Percentiles rank a stretch among this genome's conserved stretches.
Evolutionary conservation across 2,113 vertebrate genomes (phyloP).

Genomic region (Anthoscopus minutus): DNA sequence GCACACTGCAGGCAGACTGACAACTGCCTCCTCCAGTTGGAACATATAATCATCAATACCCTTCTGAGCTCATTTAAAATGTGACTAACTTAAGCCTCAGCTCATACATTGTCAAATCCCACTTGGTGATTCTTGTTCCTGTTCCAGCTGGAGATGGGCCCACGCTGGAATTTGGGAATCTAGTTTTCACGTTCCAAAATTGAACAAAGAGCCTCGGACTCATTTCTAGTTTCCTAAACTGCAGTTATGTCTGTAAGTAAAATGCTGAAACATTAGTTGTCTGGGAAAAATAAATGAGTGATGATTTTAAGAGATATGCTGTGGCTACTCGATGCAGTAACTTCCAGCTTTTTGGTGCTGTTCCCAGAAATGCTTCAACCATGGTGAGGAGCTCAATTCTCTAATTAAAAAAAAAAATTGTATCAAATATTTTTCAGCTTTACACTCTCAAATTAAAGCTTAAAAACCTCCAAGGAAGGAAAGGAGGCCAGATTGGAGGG

Average conservation of each 20-base stretch:
- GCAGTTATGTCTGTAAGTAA: conserved; percentile 22
- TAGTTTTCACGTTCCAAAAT: conserved; percentile 13
- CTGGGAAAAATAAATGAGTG: conserved; percentile 35
- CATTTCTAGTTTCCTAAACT: conserved; percentile 20
- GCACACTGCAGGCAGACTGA: conserved; percentile 32
- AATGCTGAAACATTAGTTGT: conserved; percentile 38
- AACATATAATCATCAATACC: conserved; percentile 32
- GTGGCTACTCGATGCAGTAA: conserved; percentile 43
- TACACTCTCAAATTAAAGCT: conserved; percentile 67
- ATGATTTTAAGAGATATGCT: conserved; percentile 23
- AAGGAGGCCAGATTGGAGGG: conserved; percentile 64
- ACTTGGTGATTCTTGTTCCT: conserved; percentile 42
- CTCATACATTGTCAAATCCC: conserved; percentile 40
- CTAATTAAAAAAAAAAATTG: conserved; percentile 66
- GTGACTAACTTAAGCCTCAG: conserved; percentile 29
- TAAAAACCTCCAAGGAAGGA: conserved; percentile 64
- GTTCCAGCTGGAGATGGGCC: conserved; percentile 51
- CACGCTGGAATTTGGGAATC: conserved; percentile 46
- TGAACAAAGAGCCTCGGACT: background rate
- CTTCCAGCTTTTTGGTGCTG: conserved; percentile 56
- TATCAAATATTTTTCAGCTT: conserved; percentile 69
- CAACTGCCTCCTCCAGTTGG: conserved; percentile 55
- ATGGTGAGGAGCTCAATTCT: conserved; percentile 54
- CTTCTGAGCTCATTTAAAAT: conserved; percentile 48
- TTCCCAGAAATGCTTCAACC: conserved; percentile 65